Evolutionary conservation across 2,113 vertebrate genomes (phyloP).

Genomic region (Syngnathus floridae): DNA sequence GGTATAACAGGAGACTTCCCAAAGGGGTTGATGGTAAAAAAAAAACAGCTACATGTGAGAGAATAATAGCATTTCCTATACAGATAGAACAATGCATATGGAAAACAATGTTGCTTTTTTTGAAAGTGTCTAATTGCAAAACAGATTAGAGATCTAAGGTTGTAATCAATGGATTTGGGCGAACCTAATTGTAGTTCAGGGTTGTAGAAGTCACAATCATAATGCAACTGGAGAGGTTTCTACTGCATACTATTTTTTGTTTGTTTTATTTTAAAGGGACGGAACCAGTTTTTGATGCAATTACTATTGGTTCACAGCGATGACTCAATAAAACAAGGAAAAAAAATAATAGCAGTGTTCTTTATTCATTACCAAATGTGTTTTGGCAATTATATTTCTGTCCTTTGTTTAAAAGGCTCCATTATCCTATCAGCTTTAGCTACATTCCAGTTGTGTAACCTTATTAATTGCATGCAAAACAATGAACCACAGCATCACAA

Average conservation of each 20-base stretch:
- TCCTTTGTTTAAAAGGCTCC: slow-evolving; percentile 1
- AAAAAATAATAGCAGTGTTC: not conserved
- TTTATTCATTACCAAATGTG: slow-evolving; percentile 14
- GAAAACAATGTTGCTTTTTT: not conserved
- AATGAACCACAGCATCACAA: not conserved
- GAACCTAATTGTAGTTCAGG: not conserved
- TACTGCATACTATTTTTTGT: too few relatives aligned
- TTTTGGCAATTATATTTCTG: not conserved
- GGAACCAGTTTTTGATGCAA: not conserved
- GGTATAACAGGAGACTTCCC: not conserved
- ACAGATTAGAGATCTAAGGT: not conserved
- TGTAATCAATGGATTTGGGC: not conserved
- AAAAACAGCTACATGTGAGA: not conserved
- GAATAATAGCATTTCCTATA: not conserved
- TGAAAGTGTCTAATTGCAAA: not conserved
- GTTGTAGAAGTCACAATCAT: not conserved
- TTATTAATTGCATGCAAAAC: not conserved
- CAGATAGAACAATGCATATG: not conserved
- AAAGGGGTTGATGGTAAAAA: not conserved
- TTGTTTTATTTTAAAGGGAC: not conserved
- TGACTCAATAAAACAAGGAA: not conserved
- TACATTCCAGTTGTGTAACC: not conserved
- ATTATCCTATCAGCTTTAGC: not conserved
- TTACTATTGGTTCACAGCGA: not conserved
- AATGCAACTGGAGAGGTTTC: not conserved